These are phyloP conservation scores for Donacobius atricapilla DNA, from an alignment of 2,113 vertebrate genomes.

Conservation along the genomic window DNA sequence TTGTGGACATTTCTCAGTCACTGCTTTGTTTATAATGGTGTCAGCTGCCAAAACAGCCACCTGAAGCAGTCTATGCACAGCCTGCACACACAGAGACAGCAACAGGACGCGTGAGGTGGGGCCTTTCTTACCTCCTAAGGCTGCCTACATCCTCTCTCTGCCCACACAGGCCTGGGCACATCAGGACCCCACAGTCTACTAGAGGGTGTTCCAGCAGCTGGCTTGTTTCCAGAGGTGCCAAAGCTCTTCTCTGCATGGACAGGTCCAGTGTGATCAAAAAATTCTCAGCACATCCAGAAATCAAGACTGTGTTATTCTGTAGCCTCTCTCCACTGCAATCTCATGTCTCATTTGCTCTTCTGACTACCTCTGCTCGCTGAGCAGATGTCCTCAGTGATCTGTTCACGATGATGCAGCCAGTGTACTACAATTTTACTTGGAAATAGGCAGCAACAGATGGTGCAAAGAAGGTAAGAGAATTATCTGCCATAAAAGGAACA, in stretches of 20 bases:
- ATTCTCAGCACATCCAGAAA: neutral
- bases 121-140: neutral
- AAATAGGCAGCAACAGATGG: conserved; percentile 1
- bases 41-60: neutral
- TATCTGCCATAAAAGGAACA: neutral
- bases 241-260: neutral
- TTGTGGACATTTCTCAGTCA: neutral
- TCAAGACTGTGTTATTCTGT: neutral
- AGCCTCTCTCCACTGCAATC: neutral
- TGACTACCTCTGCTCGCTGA: neutral
- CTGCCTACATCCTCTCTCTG: accelerated
- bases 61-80: neutral
- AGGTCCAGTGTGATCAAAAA: neutral
- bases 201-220: neutral
- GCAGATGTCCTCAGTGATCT: neutral
- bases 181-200: accelerated
- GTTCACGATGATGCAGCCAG: neutral
- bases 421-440: neutral
- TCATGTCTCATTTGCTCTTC: neutral
- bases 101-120: neutral
- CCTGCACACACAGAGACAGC: neutral
- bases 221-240: neutral
- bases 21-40: neutral
- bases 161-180: accelerated
- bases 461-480: neutral